phyloP scores from a whole-genome alignment of 2,888 invertebrate species.

The Erebia epiphron region DNA sequence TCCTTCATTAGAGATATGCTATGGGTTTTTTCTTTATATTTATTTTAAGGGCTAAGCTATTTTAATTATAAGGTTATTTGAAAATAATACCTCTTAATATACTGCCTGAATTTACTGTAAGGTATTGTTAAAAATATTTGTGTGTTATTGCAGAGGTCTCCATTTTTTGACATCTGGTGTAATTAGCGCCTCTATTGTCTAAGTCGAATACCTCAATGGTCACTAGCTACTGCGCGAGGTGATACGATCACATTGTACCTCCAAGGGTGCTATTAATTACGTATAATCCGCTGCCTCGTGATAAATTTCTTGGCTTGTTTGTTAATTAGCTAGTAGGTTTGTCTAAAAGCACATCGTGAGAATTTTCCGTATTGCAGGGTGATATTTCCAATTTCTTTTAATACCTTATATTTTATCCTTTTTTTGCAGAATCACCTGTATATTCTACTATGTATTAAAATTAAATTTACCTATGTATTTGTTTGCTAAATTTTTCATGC shows the following conservation, averaged over 20 bases:
- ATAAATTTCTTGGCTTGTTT: slow-evolving; percentile 38
- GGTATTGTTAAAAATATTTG: no score
- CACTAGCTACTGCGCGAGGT: slow-evolving; percentile 24
- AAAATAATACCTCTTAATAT: no score
- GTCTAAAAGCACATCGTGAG: slow-evolving; percentile 7
- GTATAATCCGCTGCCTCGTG: slow-evolving; percentile 38
- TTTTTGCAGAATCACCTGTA: neutral
- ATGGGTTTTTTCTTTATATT: no score
- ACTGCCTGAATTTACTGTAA: no score
- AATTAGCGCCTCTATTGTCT: neutral
- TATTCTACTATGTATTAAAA: neutral
- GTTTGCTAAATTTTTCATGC: neutral
- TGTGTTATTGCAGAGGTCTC: no score
- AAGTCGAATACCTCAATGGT: neutral
- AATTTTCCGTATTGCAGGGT: neutral
- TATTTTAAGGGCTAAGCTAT: no score
- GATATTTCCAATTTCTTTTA: no score
- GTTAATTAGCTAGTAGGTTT: slow-evolving; percentile 25
- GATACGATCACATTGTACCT: slow-evolving; percentile 33
- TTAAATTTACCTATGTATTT: neutral
- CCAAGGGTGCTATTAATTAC: slow-evolving; percentile 41
- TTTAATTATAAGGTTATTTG: no score
- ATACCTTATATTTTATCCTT: neutral
- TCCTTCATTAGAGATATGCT: no score
- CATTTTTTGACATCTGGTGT: neutral